Base-by-base conservation (phyloP, 2,113 vertebrate species). In the Corythornis cristatus region DNA sequence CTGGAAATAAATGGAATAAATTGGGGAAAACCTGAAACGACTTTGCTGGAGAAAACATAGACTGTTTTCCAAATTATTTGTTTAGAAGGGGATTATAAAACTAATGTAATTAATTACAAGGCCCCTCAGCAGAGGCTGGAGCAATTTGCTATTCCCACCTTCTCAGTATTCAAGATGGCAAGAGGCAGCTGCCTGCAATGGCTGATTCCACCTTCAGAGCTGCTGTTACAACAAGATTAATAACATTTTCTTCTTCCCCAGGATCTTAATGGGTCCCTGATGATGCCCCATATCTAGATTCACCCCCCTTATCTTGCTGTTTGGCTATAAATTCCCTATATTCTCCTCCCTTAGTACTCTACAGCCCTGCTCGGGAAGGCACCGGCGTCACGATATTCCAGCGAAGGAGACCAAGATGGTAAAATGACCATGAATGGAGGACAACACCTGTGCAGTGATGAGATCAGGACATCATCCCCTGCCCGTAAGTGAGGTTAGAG, bases 361-460 rank as follows among this genome's bases (percentile, higher is more conserved):
- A n/a, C 35, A 87, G 20, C 33, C 57, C 61, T 43, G 13, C 61
- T 64, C 0, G 0, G 46, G 51, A 73, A 75, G 65, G 65, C 53
- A 37, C 29, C 12, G 2, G 60, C 50, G 29, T 56, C 60, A 35
- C 3, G 0, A 11, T 74, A 66, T 77, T 48, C 29, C 28, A 29
- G n/a, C 18, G 20, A 51, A 58, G 48, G 40, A 79, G 26, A 68
- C 40, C 26, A 64, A 40, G 48, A 6, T 2, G 22, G 22, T 25
- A 20, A 78, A 90, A 40, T 0, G 7, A 15, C 40, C 73, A 16
- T 0, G 8, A 46, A 72, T 31, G 22, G 60, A 86, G 25, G 3
- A 28, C 33, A 57, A 18, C 1, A 0, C 48, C 82, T 43, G 3
- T 0, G 0, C 12, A 6, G 8, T 4, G 72, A 37, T 67, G 76